Evolutionary conservation across 1,140 invertebrate genomes (phyloP).

Genomic region (Ganaspis sp.): DNA sequence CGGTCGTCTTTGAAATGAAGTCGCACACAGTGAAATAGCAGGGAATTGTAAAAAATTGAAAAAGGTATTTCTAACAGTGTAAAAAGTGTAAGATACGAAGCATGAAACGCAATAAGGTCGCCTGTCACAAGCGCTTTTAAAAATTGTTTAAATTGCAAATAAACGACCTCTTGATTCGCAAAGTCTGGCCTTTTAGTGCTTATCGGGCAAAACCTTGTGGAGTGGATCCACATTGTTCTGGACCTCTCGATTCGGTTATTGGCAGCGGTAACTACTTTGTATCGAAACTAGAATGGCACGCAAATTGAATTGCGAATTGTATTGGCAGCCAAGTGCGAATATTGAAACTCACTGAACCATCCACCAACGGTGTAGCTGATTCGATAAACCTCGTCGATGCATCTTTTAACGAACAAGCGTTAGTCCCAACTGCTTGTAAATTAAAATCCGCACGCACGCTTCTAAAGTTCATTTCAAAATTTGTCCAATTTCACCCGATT

Average conservation of each 20-base stretch:
- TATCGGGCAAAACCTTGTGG: constrained; percentile 28
- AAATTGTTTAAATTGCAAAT: constrained; percentile 16
- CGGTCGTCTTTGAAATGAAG: no score
- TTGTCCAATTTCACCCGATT: not conserved
- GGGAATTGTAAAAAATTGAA: not conserved
- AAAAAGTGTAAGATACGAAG: not conserved
- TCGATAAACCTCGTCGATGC: constrained; percentile 44
- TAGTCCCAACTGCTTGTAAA: not conserved
- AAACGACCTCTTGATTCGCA: constrained; percentile 24
- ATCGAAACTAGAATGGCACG: constrained; percentile 45
- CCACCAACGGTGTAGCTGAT: constrained; percentile 63
- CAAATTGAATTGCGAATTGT: constrained; percentile 59
- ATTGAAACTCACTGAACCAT: constrained; percentile 66
- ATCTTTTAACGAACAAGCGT: constrained; percentile 12
- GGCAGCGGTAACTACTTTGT: constrained; percentile 29
- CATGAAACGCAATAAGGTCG: constrained; percentile 13
- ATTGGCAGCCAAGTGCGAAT: constrained; percentile 67
- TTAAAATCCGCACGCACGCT: not conserved
- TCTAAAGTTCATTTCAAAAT: not conserved
- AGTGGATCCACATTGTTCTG: constrained; percentile 25
- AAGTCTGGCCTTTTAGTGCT: constrained; percentile 23
- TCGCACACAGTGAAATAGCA: no score
- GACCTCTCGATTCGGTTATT: constrained; percentile 16
- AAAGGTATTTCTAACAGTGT: not conserved
- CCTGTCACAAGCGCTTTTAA: constrained; percentile 16